Evolutionary conservation across 2,888 invertebrate species (phyloP), one percentile per base, ranked within the genome.

Genomic region (Chirona hameri): DNA sequence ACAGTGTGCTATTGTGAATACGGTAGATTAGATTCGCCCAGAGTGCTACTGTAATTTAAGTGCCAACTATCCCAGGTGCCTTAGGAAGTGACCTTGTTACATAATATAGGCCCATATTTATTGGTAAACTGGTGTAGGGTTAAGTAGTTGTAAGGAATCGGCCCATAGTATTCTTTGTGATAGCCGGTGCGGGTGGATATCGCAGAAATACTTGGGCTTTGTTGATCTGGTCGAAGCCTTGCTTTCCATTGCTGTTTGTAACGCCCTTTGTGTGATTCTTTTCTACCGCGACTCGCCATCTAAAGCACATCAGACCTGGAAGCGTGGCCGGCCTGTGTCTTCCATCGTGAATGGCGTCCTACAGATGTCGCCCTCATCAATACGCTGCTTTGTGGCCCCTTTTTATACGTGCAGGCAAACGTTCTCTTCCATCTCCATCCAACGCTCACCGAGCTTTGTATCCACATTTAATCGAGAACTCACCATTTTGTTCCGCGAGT

Each of bases 11-110:
- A 46, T 76, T 76, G 76, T 76, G 76, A 46, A 76, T 76, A 76
- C 24, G 46, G 24, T 76, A 76, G 76, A 46, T 24, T 39, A 76
- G 76, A 24, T 76, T 76, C 46, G 76, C 76, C 39, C 76, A 76
- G 39, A 46, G 24, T 76, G 76, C 39, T 76, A 18, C 5, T 76
- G 39, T 39, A 46, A 76, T 9, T 72, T 76, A 76, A 76, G 76
- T 76, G 76, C 76, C 76, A 76, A 76, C 15, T 46, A 76, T 76
- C 76, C 76, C 76, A 76, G 76, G 76, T 76, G 76, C 76, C 76
- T 76, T 76, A 76, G 76, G 24, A 76, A 76, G 76, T 76, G 76
- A 76, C 76, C 76, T 76, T 76, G 76, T 76, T 76, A 46, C 24
- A 76, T 72, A 76, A 76, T 76, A 76, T 39, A 76, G 76, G 76